Percentiles rank a stretch among this genome's conserved stretches.
These are phyloP conservation scores for Ormyrus nitidulus DNA, from an alignment of 2,888 invertebrate species.

Conservation along the genomic window DNA sequence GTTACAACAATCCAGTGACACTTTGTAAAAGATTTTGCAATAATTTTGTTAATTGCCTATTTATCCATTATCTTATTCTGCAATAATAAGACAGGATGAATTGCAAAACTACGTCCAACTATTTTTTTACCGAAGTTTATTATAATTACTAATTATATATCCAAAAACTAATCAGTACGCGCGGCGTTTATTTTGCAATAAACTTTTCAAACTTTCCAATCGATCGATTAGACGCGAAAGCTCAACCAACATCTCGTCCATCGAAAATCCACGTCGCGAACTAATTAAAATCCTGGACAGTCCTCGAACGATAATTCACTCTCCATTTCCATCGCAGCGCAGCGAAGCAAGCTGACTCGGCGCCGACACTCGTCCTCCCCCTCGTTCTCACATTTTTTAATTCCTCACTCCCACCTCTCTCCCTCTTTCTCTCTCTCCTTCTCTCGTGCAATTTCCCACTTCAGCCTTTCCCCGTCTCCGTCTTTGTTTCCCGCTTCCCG, in stretches of 20 bases:
- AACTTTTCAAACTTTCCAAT: too few relatives aligned
- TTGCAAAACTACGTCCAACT: too few relatives aligned
- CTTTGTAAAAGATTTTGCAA: too few relatives aligned
- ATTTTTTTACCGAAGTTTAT: neutral
- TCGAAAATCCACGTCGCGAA: neutral
- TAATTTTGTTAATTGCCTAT: too few relatives aligned
- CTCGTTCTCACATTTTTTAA: conserved; percentile 23
- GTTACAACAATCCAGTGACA: too few relatives aligned
- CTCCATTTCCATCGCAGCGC: too few relatives aligned
- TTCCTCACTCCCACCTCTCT: conserved; percentile 43
- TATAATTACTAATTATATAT: neutral
- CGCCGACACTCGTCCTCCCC: neutral
- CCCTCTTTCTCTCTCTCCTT: conserved; percentile 27
- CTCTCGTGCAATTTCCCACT: conserved; percentile 34
- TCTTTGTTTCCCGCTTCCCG: conserved; percentile 31
- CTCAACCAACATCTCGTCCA: too few relatives aligned
- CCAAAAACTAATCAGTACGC: too few relatives aligned
- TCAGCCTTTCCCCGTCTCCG: conserved; percentile 44
- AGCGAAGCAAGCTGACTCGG: neutral
- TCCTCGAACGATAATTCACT: neutral
- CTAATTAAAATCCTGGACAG: conserved; percentile 8
- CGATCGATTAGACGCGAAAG: too few relatives aligned
- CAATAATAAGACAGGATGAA: too few relatives aligned
- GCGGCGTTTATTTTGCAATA: too few relatives aligned
- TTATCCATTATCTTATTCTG: too few relatives aligned